Base-by-base conservation (phyloP, 92 coral and sea anemone genomes). In the Palythoa grandis region DNA sequence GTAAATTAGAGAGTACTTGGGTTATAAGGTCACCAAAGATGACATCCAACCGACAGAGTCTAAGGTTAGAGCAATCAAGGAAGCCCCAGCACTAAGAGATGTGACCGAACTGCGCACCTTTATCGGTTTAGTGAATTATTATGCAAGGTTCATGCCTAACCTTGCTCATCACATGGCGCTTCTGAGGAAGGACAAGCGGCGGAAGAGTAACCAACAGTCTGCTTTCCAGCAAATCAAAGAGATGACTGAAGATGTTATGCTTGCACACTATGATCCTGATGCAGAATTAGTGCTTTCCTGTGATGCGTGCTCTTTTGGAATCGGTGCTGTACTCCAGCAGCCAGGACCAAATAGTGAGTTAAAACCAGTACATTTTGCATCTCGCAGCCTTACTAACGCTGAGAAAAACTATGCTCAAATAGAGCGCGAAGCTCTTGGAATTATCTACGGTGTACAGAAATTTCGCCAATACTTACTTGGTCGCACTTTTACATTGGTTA, bases 391-490 rank as follows among this genome's bases (percentile, higher is more conserved):
- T 23, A 11, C 91, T 15, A 83, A 72, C 19, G 83, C 84, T 4
- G 88, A 88, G 83, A 88, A 75, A 39, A 82, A 74, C 77, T 88
- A 88, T 82, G 91, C 88, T 7, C 88, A 88, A 57, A 83, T 75
- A 71, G 88, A 88, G 58, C 78, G 86, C 43, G 69, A 87, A 78
- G 89, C 89, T 70, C 86, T 87, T 67, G 78, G 78, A 10, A 78
- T 87, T 43, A 52, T 87, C 35, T 78, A 77, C 22, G 86, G 89
- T 29, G 89, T 70, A 78, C 79, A 87, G 89, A 78, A 87, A 35
- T 78, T 87, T 76, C 86, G 85, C 13, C 85, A 66, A 19, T 82
- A 82, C 37, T 70, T 82, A 10, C 19, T 39, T 23, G 70, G 90
- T 20, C 86, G 90, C 43, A 72, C 48, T 25, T 87, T 87, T 70